Evolutionary conservation across 2,888 invertebrate species (phyloP).

Genomic region (Luperina testacea): DNA sequence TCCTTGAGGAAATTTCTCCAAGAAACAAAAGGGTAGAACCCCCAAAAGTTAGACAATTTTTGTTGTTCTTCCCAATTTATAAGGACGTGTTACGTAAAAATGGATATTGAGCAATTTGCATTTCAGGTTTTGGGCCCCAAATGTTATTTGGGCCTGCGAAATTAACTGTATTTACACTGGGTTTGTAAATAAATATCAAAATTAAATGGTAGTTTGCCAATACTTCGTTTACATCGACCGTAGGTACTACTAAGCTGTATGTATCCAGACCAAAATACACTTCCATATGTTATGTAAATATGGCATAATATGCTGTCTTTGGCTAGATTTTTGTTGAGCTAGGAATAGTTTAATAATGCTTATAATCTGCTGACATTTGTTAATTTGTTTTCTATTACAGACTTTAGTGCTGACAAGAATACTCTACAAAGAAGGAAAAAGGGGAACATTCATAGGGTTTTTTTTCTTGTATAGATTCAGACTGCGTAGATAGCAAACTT

Average conservation of each 20-base stretch:
- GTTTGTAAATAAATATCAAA: neutral
- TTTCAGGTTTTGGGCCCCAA: neutral
- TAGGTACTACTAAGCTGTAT: too few relatives aligned
- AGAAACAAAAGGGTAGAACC: too few relatives aligned
- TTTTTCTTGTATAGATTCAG: too few relatives aligned
- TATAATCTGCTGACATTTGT: conserved; percentile 18
- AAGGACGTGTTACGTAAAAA: conserved; percentile 13
- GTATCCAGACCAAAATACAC: too few relatives aligned
- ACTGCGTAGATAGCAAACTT: too few relatives aligned
- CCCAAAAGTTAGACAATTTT: too few relatives aligned
- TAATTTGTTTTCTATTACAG: neutral
- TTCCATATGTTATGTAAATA: too few relatives aligned
- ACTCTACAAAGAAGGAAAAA: neutral
- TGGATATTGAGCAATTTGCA: conserved; percentile 10
- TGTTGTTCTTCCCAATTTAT: conserved; percentile 9
- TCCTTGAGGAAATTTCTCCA: too few relatives aligned
- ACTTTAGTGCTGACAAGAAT: neutral
- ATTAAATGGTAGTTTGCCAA: neutral
- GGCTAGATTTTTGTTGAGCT: neutral
- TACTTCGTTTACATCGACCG: neutral
- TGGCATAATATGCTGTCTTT: too few relatives aligned
- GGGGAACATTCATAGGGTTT: too few relatives aligned
- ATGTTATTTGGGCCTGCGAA: neutral
- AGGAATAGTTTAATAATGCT: conserved; percentile 12
- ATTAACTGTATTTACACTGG: neutral